Base-by-base conservation (phyloP, 2,113 vertebrate genomes). In the Cromileptes altivelis region DNA sequence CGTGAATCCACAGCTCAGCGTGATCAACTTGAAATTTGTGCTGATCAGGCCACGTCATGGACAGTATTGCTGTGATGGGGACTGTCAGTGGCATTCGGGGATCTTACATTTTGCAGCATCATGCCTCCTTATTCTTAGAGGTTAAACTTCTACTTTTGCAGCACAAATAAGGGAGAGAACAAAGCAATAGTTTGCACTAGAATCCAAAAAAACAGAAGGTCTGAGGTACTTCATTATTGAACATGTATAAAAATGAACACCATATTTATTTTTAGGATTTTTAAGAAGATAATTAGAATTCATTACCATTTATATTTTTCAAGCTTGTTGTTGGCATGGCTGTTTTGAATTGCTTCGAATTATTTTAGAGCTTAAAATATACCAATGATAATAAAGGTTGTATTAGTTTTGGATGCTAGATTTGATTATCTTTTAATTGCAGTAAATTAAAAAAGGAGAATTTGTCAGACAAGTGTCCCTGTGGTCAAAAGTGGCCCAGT, bases 61-160 rank as follows among this genome's bases (percentile, higher is more conserved):
- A 63, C 9, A 27, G 65, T 57, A 47, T 42, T 45, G 42, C 52
- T 75, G 61, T 55, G 49, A 49, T 70, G 27, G 63, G 55, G 68
- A 82, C 58, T 40, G 57, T 55, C 70, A 61, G 75, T 23, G 61
- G 52, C 69, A 52, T 47, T 70, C 52, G 61, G 71, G 49, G 50
- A 78, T 64, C 82, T 82, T 37, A 70, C 37, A 76, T 87, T 85
- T 80, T 84, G 88, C 90, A 85, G 70, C 78, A 87, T 92, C 89
- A 90, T 82, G 60, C 72, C 80, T 88, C 81, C 53, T 69, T 9
- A 21, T 65, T 60, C 58, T 63, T 27, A 69, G 15, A 30, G 47
- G 13, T 42, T 45, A 75, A 67, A 61, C 60, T n/a, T 65, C 73
- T 88, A 82, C 89, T 83, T 89, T 78, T 85, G 73, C 57, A 76